Evolutionary conservation across 1,140 invertebrate species (phyloP).

Genomic region (Drosophila nigrodunni): DNA sequence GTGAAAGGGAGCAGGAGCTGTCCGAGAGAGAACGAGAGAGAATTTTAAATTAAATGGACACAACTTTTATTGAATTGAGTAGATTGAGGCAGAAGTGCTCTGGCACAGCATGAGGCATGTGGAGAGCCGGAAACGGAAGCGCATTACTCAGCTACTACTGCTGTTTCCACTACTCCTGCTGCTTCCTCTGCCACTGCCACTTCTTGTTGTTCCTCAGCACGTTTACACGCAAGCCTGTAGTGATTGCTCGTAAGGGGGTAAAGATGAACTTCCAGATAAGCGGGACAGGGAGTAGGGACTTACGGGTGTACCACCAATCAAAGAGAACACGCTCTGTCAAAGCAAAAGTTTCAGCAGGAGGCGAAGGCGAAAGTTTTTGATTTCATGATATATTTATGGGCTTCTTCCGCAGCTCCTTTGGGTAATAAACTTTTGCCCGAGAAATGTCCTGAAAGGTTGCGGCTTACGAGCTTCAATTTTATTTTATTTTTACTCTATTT

Average conservation of each 20-base stretch:
- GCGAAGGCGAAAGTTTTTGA: slow-evolving; percentile 75
- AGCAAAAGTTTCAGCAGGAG: slow-evolving; percentile 61
- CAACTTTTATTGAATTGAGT: slow-evolving; percentile 83
- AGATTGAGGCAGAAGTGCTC: slow-evolving; percentile 28
- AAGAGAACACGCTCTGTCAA: slow-evolving; percentile 47
- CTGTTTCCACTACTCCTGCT: slow-evolving; percentile 37
- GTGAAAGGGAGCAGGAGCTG: neutral
- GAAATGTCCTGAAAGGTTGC: slow-evolving; percentile 34
- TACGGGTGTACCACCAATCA: slow-evolving; percentile 52
- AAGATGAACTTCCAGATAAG: neutral
- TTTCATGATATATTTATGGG: slow-evolving; percentile 82
- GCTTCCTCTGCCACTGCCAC: neutral
- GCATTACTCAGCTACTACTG: slow-evolving; percentile 65
- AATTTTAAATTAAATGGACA: slow-evolving; percentile 84
- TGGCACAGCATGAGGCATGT: slow-evolving; percentile 17
- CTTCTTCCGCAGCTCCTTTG: slow-evolving; percentile 74
- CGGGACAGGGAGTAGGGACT: neutral
- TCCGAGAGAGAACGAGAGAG: slow-evolving; percentile 39
- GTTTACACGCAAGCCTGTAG: slow-evolving; percentile 64
- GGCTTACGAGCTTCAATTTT: slow-evolving; percentile 26
- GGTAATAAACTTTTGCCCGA: slow-evolving; percentile 70
- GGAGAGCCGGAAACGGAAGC: slow-evolving; percentile 68
- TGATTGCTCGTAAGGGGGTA: slow-evolving; percentile 23
- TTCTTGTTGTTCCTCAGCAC: slow-evolving; percentile 40
- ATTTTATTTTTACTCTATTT: neutral